Conservation (phyloP, 2,888 invertebrate genomes). For the Pristionchus maxplancki region DNA sequence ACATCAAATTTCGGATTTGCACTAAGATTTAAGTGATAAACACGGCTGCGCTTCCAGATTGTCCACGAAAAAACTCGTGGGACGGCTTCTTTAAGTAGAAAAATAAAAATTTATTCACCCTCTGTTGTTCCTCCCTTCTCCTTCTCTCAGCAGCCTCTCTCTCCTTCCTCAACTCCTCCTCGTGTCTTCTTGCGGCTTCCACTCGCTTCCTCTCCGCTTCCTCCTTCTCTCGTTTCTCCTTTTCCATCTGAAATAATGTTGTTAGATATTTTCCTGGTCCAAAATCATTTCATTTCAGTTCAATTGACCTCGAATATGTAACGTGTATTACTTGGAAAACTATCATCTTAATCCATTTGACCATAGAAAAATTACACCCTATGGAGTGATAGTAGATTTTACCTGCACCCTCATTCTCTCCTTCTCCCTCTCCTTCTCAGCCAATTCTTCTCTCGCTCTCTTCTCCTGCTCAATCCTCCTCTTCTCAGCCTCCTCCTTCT, state of each 20-base stretch:
- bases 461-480: constrained; percentile 5
- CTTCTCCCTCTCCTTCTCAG: constrained; percentile 6
- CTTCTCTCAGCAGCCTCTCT: neutral
- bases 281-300: neutral
- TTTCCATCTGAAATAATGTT: neutral
- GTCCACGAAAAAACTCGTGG: no score
- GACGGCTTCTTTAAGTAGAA: no score
- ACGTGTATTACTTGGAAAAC: no score
- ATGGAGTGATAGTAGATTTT: no score
- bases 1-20: no score
- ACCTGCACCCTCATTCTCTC: neutral
- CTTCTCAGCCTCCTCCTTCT: constrained; percentile 31
- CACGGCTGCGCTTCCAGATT: no score
- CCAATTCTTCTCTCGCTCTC: neutral
- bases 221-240: neutral
- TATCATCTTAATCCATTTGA: no score
- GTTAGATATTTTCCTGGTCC: neutral
- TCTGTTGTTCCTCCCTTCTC: neutral
- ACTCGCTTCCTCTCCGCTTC: neutral
- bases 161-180: neutral
- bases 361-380: neutral
- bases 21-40: no score
- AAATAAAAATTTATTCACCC: neutral
- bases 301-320: no score
- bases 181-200: neutral